phyloP scores from a whole-genome alignment of 2,113 vertebrate genomes.

The Grus americana region DNA sequence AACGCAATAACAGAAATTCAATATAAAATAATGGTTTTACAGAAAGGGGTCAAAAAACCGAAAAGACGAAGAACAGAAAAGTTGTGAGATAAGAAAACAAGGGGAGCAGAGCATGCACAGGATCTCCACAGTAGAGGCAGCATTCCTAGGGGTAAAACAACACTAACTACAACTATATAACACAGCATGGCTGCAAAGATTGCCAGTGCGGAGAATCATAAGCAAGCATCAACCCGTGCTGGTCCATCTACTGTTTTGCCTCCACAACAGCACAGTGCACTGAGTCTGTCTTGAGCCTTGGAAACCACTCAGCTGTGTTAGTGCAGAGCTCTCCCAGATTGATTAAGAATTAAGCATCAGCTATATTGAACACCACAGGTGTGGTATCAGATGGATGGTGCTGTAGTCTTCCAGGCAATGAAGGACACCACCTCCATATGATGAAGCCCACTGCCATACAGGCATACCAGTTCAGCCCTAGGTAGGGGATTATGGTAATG shows the following conservation, averaged over 20 bases:
- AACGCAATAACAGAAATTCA: neutral
- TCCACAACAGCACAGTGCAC: neutral
- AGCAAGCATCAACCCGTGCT: neutral
- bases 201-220: neutral
- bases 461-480: neutral
- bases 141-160: neutral
- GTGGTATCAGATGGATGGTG: neutral
- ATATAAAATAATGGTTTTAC: neutral
- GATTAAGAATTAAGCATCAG: neutral
- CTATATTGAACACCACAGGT: fast-evolving
- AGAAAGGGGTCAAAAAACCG: neutral
- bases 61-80: neutral
- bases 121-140: neutral
- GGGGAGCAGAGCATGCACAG: neutral
- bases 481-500: neutral
- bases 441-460: neutral
- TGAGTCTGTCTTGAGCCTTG: neutral
- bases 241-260: neutral
- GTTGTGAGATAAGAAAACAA: neutral
- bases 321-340: neutral
- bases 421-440: neutral
- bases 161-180: neutral
- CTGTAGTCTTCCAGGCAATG: neutral
- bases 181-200: neutral
- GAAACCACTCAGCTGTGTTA: neutral